Base-by-base conservation (phyloP, 2,113 vertebrate genomes). In the Jaculus jaculus region DNA sequence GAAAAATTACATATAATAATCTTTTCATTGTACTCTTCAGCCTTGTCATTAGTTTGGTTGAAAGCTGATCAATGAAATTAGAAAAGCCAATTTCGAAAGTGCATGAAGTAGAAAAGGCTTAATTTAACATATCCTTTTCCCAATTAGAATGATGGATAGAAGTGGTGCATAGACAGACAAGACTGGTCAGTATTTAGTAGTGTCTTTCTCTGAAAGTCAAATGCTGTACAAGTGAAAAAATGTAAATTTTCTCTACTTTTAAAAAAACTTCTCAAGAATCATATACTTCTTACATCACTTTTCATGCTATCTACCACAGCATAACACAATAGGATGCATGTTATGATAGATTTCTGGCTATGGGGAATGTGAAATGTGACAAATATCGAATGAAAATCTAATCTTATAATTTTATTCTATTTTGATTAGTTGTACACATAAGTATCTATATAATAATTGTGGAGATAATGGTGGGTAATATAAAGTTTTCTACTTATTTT, bases 21-120 rank as follows among this genome's bases (percentile, higher is more conserved):
- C 32, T 83, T 89, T 42, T 83, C 21, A 77, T 92, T 88, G 60
- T 93, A 82, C 23, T 71, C 39, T 84, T 91, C n/a, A 89, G 32
- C 68, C 47, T 89, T 87, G 32, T 93, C 87, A 91, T 91, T 68
- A 93, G 21, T 93, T 91, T 96, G 63, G 68, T 92, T 20, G 71
- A 77, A 66, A 92, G 16, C 34, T 95, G 73, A 54, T 80, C 72
- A 81, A 91, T 81, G 87, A 94, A 96, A 93, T 94, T 95, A 93
- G 15, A 17, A 92, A 82, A 81, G 37, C 30, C 80, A 84, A 58
- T 94, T 90, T 93, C 87, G 83, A 97, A 95, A 94, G 16, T 75
- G 28, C n/a, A 79, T 86, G 73, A 85, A 92, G 74, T 90, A 94
- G 81, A 87, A 95, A 97, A 95, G 54, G 80, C 72, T 95, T 89